A percentile compares a stretch with the other conserved stretches of the same genome.
phyloP scores from a whole-genome alignment of 2,113 vertebrate species.

The Misgurnus mizolepis region DNA sequence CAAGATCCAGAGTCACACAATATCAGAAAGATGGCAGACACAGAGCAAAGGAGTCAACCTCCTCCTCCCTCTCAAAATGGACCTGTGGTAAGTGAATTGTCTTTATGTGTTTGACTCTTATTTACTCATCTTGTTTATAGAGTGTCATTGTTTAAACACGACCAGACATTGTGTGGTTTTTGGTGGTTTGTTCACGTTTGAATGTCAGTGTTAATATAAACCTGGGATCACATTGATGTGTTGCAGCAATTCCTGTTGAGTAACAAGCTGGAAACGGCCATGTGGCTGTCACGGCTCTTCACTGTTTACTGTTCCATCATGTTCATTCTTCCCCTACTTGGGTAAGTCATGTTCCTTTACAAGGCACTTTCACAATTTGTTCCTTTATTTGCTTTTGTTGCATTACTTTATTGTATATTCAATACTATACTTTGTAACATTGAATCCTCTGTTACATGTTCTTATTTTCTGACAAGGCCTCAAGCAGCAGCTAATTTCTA shows the following conservation, averaged over 20 bases:
- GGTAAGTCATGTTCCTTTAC: conserved; percentile 79
- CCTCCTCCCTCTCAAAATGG: conserved; percentile 65
- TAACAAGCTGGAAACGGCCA: conserved; percentile 95
- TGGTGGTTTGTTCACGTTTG: neutral
- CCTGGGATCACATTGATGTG: conserved; percentile 42
- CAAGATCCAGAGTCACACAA: neutral
- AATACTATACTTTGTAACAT: neutral
- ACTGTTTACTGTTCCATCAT: conserved; percentile 96
- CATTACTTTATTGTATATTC: neutral
- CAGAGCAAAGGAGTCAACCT: conserved; percentile 63
- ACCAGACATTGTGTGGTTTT: neutral
- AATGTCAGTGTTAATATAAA: neutral
- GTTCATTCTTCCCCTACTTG: conserved; percentile 93
- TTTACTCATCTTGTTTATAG: neutral
- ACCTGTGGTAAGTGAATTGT: conserved; percentile 65
- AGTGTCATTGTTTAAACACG: neutral
- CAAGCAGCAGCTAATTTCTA: conserved; percentile 96
- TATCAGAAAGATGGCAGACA: conserved; percentile 72
- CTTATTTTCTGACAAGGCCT: conserved; percentile 77
- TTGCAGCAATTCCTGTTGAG: conserved; percentile 93
- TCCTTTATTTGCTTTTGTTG: neutral
- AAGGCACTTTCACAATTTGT: neutral
- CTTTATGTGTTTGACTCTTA: neutral
- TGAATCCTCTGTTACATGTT: neutral
- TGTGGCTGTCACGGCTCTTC: conserved; percentile 98